Evolutionary conservation across 2,113 vertebrate genomes (phyloP), one percentile per base, ranked within the genome.

Genomic region (Nothocercus nigrocapillus): DNA sequence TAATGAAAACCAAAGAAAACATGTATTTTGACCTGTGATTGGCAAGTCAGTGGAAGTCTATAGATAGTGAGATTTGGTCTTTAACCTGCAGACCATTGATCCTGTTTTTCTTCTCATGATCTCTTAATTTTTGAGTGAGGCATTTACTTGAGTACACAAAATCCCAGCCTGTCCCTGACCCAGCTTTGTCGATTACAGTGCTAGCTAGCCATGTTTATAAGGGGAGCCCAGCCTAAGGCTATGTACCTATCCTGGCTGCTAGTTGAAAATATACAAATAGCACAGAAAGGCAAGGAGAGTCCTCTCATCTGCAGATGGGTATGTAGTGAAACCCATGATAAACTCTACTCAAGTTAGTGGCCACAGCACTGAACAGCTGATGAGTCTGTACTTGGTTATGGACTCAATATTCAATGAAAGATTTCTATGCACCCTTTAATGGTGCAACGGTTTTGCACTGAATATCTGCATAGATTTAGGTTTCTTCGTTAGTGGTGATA

Each of bases 1-100:
- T 40, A 79, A 91, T 24, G 34, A 82, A 85, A 92, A 67, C 30
- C 27, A 59, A 69, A 88, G 73, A 78, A 89, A 87, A 58, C 11
- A 5, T 4, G 9, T 62, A 79, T 89, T 89, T 89, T 94, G 80
- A 90, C 69, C 62, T 76, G 69, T 68, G 53, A 61, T n/a, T 78
- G 76, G 61, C 64, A 58, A 81, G 32, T 82, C 61, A 84, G 73
- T 76, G 25, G n/a, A n/a, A 85, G 40, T 70, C 61, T 36, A 61
- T 28, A 42, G 68, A 30, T 25, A 38, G 74, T 62, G n/a, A 89
- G 45, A 53, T 70, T 59, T 94, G 82, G 38, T 63, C 80, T 83
- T 89, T 88, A 62, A 59, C 72, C 75, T 70, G 13, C 17, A 67
- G 75, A 42, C 24, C 51, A 72, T 63, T 2, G 2, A 21, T 67